Base-by-base conservation (phyloP, 1,140 invertebrate species). In the Drosophila leontia region DNA sequence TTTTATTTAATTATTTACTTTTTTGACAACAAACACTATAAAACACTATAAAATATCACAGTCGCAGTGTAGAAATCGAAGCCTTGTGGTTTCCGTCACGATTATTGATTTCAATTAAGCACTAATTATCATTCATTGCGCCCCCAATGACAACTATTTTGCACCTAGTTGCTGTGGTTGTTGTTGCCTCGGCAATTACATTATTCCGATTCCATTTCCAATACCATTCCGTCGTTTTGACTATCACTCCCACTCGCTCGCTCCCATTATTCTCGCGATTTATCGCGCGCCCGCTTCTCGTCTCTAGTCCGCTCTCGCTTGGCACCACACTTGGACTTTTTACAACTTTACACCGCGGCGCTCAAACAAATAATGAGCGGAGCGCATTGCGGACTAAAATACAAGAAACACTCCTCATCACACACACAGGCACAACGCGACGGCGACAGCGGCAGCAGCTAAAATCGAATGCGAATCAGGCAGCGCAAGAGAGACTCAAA, bases 311-410 rank as follows among this genome's bases (percentile, higher is more conserved):
- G 39, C 41, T 60, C 60, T 75, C 35, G 60, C 37, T 39, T 50
- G 50, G 32, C 71, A 78, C 51, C 55, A 88, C 83, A 87, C 84
- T 88, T 88, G 78, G 80, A 91, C 80, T 91, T 91, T 91, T 91
- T 91, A 92, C 91, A 92, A 92, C 91, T 92, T 92, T 92, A 92
- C 91, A 92, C 87, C 91, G 88, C 91, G 91, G 91, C 91, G 87
- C 91, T 92, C 91, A 92, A 92, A 92, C 91, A 92, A 92, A 92
- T 92, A 92, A 92, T 92, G 91, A 92, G 91, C 91, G 86, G 69
- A 91, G 86, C 86, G 85, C 85, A 90, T 86, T 91, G 79, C 86
- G 78, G 87, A 86, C 85, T 91, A 79, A 74, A 90, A 90, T 86
- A 90, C 86, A 82, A 90, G 86, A 85, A 82, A 91, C 79, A 82